Evolutionary conservation across 2,888 invertebrate species (phyloP), one percentile per base, ranked within the genome.

Genomic region (Platycheirus albimanus): DNA sequence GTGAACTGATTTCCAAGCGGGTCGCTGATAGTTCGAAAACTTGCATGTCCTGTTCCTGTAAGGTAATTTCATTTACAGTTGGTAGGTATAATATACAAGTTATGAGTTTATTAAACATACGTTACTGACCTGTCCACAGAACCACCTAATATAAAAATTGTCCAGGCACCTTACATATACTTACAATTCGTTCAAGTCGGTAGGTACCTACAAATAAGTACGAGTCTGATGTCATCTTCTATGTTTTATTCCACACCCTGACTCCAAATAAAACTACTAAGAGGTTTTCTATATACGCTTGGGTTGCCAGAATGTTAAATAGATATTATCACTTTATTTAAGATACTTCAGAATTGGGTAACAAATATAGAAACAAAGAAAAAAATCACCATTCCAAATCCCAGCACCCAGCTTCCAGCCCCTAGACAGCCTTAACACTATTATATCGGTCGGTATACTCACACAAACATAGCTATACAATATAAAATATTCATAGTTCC

Each of bases 321-420:
- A 77, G 83, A 83, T 83, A 83, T 83, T 83, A 83, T 83, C 83
- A 83, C 83, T 83, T 83, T 78, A 83, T 83, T 78, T 74, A 78
- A 74, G 69, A 67, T 41, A 78, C 72, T 83, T 56, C 69, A 71
- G 67, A 74, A 78, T 78, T 49, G 83, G 72, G 72, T 69, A 69
- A 11, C 38, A 67, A 19, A 17, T 30, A 11, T 6, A 8, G n/a
- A 36, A 19, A 13, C 11, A 20, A 67, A 33, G 33, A 47, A 52
- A 69, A 72, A 43, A 51, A 51, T 58, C 61, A 45, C 71, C 61
- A 58, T 24, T 58, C 15, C 45, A 45, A 19, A 52, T 36, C 64
- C 56, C 72, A 67, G 24, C 72, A 71, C 63, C 52, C 36, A 67
- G 49, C n/a, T n/a, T 69, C 56, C 72, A 67, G 24, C 72, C 77